Evolutionary conservation across 2,113 vertebrate genomes (phyloP).

Genomic region (Apaloderma vittatum): DNA sequence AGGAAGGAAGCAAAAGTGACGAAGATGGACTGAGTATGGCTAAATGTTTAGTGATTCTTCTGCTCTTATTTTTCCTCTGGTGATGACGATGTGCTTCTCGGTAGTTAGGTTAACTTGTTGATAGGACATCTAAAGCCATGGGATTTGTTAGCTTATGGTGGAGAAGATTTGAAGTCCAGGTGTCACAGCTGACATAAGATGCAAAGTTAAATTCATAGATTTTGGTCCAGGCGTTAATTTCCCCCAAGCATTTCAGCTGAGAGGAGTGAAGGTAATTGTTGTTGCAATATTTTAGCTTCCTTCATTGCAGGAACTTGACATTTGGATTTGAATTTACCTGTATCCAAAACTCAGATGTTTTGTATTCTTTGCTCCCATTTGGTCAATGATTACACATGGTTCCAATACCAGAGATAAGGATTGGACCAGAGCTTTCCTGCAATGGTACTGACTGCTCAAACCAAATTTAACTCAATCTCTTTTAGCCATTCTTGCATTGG

Average conservation of each 20-base stretch:
- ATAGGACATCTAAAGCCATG: not conserved
- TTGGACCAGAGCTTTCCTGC: not conserved
- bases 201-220: not conserved
- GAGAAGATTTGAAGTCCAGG: not conserved
- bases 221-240: not conserved
- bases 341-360: not conserved
- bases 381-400: not conserved
- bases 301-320: not conserved
- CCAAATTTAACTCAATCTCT: not conserved
- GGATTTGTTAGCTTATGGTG: not conserved
- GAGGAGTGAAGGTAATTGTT: not conserved
- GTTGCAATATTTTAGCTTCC: not conserved
- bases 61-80: not conserved
- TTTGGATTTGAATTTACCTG: not conserved
- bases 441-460: not conserved
- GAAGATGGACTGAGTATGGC: not conserved
- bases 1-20: not conserved
- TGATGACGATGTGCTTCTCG: not conserved
- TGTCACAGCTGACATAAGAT: not conserved
- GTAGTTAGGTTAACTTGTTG: not conserved
- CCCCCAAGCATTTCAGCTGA: not conserved
- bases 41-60: not conserved
- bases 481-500: not conserved
- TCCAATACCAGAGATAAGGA: not conserved
- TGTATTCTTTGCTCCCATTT: not conserved